A percentile compares a stretch with the other conserved stretches of the same genome.
Conservation (phyloP, 2,113 vertebrate genomes). For the Neogale vison region DNA sequence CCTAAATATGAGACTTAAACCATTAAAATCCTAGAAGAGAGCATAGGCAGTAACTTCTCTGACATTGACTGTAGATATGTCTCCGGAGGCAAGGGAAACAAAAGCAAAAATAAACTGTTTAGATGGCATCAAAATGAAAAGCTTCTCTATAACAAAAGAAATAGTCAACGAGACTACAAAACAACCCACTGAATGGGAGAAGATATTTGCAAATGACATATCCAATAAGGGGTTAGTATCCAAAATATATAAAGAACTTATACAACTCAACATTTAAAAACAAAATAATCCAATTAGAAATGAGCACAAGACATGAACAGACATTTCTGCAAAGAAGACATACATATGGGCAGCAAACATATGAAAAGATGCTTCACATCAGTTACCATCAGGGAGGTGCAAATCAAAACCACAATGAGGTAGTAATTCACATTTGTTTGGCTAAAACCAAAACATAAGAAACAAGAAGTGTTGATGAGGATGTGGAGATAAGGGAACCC, state of each 20-base stretch:
- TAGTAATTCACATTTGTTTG: not conserved
- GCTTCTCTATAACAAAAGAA: not conserved
- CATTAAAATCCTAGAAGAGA: not conserved
- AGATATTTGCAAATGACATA: too few relatives aligned
- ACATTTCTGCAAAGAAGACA: not conserved
- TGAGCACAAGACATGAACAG: not conserved
- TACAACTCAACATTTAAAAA: not conserved
- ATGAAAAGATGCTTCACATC: not conserved
- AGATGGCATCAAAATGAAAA: not conserved
- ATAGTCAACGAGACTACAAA: not conserved
- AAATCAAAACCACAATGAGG: not conserved
- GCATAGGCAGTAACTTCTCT: not conserved
- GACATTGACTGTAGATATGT: not conserved
- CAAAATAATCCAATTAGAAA: not conserved
- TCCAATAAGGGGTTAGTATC: not conserved
- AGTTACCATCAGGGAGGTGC: not conserved
- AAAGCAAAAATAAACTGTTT: not conserved
- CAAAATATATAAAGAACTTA: not conserved
- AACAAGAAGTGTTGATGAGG: not conserved
- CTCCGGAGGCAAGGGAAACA: not conserved
- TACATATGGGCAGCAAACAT: not conserved
- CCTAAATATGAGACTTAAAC: not conserved
- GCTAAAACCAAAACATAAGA: not conserved
- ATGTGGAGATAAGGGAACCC: not conserved
- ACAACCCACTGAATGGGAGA: not conserved